Base-by-base conservation (phyloP, 2,797 vertebrate species). In the Manis javanica region DNA sequence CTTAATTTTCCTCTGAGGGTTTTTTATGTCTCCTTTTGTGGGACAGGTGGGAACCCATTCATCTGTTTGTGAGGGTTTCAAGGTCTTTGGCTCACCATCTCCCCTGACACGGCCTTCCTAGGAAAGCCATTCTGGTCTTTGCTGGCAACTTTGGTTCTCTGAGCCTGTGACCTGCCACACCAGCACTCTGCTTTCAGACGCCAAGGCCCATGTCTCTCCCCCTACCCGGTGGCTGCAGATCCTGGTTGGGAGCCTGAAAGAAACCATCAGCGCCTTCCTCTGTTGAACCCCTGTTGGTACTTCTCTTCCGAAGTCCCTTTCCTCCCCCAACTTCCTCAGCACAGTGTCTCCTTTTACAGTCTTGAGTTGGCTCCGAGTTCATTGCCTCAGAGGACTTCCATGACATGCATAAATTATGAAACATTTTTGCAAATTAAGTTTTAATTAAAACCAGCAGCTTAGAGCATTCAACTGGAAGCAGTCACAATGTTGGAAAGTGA, bases 391-490 rank as follows among this genome's bases (percentile, higher is more conserved):
- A 97, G 94, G 97, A 96, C 88, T 97, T 96, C 72, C 69, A 91
- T 94, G 94, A 97, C 97, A 92, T 96, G 90, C 97, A 93, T 98
- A 98, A 98, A 98, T 98, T 97, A 97, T 98, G 96, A 96, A 96
- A 96, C 96, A 89, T 96, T 97, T 98, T 97, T 93, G 87, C 94
- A 98, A 97, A 98, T 98, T 97, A 98, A 96, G 93, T 97, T 97
- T 98, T 98, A 98, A 98, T 98, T 98, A 97, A 96, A 98, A 97
- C 96, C 98, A 98, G 94, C 93, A 92, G 90, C n/a, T 88, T 71
- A 93, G 78, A 94, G 74, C 71, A 97, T 97, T 85, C 94, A 96
- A 97, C 94, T 97, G 96, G 95, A 98, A 95, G 95, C 96, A 90
- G 94, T 97, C 96, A 90, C 90, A 93, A 91, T 83, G 96, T 91